Percentiles rank a stretch among this genome's conserved stretches.
phyloP scores from a whole-genome alignment of 1,140 invertebrate genomes.

The Pinna nobilis region DNA sequence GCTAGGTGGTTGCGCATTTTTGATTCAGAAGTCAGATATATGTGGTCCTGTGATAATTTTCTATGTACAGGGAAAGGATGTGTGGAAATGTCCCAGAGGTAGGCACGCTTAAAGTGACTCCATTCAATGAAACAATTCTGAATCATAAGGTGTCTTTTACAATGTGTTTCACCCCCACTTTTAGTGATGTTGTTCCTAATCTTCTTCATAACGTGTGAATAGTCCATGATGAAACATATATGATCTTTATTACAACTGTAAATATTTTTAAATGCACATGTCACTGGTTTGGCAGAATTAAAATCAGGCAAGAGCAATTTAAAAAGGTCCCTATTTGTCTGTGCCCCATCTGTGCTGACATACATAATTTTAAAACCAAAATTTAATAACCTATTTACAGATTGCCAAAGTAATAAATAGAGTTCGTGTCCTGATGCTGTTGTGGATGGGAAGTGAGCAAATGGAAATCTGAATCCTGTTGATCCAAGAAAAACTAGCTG shows the following conservation, averaged over 20 bases:
- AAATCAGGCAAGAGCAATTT: slow-evolving; percentile 4
- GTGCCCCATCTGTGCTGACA: slow-evolving; percentile 39
- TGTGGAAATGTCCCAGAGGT: slow-evolving; percentile 24
- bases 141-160: too few species aligned
- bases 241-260: background rate
- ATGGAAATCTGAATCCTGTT: slow-evolving; percentile 40
- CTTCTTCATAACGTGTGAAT: slow-evolving; percentile 39
- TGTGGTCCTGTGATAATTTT: slow-evolving; percentile 16
- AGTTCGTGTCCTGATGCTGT: slow-evolving; percentile 32
- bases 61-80: slow-evolving; percentile 27
- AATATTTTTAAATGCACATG: slow-evolving; percentile 31
- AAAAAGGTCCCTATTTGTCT: slow-evolving; percentile 27
- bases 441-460: slow-evolving; percentile 44
- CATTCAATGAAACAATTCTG: slow-evolving; percentile 22
- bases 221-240: slow-evolving; percentile 39
- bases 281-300: background rate
- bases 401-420: slow-evolving; percentile 36
- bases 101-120: slow-evolving; percentile 37
- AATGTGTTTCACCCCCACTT: background rate
- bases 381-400: slow-evolving; percentile 30
- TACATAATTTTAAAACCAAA: slow-evolving; percentile 32
- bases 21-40: slow-evolving; percentile 1
- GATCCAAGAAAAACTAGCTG: slow-evolving; percentile 41
- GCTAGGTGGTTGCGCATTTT: slow-evolving; percentile 32
- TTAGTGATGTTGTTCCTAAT: slow-evolving; percentile 39